Evolutionary conservation across 2,797 vertebrate species (phyloP).

Genomic region (Dromococcyx pavoninus): DNA sequence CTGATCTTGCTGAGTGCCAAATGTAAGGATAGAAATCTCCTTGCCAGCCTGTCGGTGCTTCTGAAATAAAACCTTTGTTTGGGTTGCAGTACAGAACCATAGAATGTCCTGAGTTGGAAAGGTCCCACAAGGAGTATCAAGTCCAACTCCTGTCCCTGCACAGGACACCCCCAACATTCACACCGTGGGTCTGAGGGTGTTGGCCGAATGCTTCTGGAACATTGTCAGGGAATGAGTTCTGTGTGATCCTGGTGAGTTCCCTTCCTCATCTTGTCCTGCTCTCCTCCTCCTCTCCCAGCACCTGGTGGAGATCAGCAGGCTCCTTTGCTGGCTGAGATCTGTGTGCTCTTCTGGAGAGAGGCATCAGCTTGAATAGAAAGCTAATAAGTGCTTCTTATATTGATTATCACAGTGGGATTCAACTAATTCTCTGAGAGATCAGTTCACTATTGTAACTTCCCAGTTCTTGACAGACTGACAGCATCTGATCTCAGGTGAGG

Average conservation of each 20-base stretch:
- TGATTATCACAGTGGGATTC: conserved; percentile 32
- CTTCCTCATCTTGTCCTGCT: rapidly evolving
- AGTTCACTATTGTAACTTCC: not conserved
- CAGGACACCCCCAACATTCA: no score
- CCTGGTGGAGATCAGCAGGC: not conserved
- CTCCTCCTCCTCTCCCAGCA: not conserved
- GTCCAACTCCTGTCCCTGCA: no score
- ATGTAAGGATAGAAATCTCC: not conserved
- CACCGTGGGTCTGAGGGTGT: no score
- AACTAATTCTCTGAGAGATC: conserved; percentile 12
- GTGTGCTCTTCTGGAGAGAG: not conserved
- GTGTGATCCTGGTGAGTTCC: not conserved
- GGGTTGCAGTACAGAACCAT: no score
- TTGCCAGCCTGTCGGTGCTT: not conserved
- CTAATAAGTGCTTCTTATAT: conserved; percentile 14
- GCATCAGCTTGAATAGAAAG: not conserved
- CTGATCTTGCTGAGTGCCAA: not conserved
- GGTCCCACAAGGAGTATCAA: no score
- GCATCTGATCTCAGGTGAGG: not conserved
- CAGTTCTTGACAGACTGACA: not conserved
- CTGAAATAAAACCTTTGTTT: no score
- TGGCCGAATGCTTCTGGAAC: no score
- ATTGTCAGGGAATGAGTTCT: not conserved
- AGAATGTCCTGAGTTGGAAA: no score
- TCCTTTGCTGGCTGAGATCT: not conserved